Evolutionary conservation across 2,888 invertebrate genomes (phyloP).

Genomic region (Cyaniris semiargus): DNA sequence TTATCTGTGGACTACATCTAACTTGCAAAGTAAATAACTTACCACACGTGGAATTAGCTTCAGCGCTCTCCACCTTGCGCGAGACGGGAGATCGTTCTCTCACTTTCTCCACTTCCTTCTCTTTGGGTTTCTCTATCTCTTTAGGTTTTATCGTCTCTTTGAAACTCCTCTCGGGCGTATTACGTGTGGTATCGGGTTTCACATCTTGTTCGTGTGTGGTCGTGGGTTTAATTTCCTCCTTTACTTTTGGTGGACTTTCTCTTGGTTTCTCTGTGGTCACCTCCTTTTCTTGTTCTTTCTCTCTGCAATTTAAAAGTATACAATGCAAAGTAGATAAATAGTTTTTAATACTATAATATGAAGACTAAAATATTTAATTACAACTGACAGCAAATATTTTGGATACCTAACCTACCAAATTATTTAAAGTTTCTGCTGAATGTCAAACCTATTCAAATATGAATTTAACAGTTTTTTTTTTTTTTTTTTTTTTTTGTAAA

Average conservation of each 20-base stretch:
- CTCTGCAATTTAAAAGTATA: slow-evolving; percentile 46
- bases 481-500: too few relatives aligned
- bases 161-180: slow-evolving; percentile 50
- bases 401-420: too few relatives aligned
- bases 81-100: slow-evolving; percentile 50
- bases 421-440: too few relatives aligned
- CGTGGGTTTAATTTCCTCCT: slow-evolving; percentile 39
- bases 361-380: neutral
- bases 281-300: slow-evolving; percentile 50
- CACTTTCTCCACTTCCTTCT: slow-evolving; percentile 36
- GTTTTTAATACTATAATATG: neutral
- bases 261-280: slow-evolving; percentile 40
- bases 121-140: slow-evolving; percentile 34
- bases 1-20: too few relatives aligned
- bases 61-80: slow-evolving; percentile 49
- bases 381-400: slow-evolving; percentile 29
- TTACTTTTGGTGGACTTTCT: slow-evolving; percentile 40
- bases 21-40: slow-evolving; percentile 39
- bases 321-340: neutral
- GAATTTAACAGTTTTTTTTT: too few relatives aligned
- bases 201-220: slow-evolving; percentile 39
- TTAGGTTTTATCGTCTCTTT: slow-evolving; percentile 28
- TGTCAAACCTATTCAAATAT: too few relatives aligned
- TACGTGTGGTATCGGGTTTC: slow-evolving; percentile 56
- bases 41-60: slow-evolving; percentile 72